phyloP scores from a whole-genome alignment of 2,888 invertebrate genomes.

The Cynaeus angustus region DNA sequence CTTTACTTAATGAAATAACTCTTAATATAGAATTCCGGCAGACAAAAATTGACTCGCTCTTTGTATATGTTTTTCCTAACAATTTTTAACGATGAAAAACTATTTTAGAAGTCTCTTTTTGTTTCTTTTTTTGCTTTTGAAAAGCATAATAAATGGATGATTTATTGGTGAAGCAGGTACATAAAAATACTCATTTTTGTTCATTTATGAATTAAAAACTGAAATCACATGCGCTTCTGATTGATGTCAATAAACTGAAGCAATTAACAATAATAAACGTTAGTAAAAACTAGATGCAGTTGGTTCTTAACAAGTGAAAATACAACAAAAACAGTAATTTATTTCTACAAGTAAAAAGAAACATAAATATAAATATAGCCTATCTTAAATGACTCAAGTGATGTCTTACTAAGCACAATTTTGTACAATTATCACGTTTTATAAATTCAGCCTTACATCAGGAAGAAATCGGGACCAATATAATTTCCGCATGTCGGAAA shows the following conservation, averaged over 20 bases:
- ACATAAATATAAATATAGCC: conserved; percentile 30
- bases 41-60: too few species aligned
- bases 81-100: too few species aligned
- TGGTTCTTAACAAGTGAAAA: background rate
- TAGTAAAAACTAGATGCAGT: background rate
- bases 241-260: background rate
- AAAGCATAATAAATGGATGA: too few species aligned
- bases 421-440: conserved; percentile 45
- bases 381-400: conserved; percentile 22
- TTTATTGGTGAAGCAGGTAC: too few species aligned
- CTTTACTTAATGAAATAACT: too few species aligned
- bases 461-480: conserved; percentile 83
- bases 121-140: too few species aligned
- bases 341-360: conserved; percentile 14
- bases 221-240: background rate
- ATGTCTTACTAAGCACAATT: conserved; percentile 24
- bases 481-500: conserved; percentile 88
- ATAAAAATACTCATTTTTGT: too few species aligned
- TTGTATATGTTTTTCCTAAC: too few species aligned
- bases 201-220: too few species aligned
- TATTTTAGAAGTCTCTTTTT: too few species aligned
- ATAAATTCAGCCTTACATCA: conserved; percentile 68
- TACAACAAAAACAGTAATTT: conserved; percentile 6
- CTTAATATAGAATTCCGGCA: too few species aligned
- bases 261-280: background rate